phyloP scores from a whole-genome alignment of 2,113 vertebrate species.

The Piaya cayana region DNA sequence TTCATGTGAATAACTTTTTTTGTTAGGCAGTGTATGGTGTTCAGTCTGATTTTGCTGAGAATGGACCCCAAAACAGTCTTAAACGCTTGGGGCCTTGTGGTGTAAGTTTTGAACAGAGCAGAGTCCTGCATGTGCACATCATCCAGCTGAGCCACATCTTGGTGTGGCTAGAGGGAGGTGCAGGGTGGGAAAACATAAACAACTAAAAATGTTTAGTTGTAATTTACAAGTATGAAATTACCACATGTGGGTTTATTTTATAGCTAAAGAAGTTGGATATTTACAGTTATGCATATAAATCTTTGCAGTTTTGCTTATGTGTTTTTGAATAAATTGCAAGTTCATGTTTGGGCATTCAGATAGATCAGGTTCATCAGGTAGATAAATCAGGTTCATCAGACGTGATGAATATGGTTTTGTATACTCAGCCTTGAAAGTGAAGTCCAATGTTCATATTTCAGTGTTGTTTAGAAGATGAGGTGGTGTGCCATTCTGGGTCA shows the following conservation, averaged over 20 bases:
- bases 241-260: neutral
- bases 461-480: neutral
- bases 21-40: neutral
- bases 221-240: neutral
- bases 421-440: neutral
- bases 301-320: neutral
- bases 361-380: too few relatives aligned
- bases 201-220: neutral
- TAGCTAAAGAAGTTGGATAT: neutral
- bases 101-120: neutral
- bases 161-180: neutral
- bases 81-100: neutral
- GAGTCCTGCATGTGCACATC: neutral
- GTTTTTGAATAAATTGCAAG: neutral
- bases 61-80: neutral
- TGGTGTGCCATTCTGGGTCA: accelerated
- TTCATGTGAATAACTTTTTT: neutral
- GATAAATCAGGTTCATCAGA: neutral
- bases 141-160: neutral
- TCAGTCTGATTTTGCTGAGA: neutral
- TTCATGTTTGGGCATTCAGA: neutral
- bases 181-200: neutral
- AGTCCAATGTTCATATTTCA: neutral
- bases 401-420: neutral
- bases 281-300: neutral